Conservation (phyloP, 2,888 invertebrate species). For the Camponotus fellah region DNA sequence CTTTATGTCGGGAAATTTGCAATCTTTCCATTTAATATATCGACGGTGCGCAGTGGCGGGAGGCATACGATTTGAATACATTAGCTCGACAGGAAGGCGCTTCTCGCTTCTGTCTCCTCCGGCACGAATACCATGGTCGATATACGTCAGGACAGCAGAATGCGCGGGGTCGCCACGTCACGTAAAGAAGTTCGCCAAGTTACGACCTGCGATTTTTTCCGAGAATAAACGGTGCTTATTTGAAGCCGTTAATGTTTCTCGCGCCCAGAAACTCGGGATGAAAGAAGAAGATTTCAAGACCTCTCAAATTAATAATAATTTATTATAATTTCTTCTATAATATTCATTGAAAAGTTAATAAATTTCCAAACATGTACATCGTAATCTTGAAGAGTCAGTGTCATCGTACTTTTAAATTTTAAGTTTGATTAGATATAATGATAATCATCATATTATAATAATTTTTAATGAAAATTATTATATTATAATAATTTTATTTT, state of each 20-base stretch:
- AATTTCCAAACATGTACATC: background rate
- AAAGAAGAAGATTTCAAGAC: background rate
- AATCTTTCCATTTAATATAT: conserved; percentile 86
- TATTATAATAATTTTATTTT: background rate
- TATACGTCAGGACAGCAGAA: conserved; percentile 53
- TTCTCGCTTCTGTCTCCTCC: conserved; percentile 68
- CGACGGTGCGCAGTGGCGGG: conserved; percentile 78
- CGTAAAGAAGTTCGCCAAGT: conserved; percentile 32
- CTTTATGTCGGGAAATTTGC: conserved; percentile 86
- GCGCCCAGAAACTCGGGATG: background rate
- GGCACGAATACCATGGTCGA: conserved; percentile 76
- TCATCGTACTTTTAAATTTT: background rate
- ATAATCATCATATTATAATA: background rate
- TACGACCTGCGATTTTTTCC: conserved; percentile 28
- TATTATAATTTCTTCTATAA: background rate
- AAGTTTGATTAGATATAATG: conserved; percentile 1
- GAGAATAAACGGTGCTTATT: background rate
- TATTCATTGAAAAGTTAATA: background rate
- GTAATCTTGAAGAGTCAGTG: background rate
- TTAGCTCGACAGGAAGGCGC: conserved; percentile 75
- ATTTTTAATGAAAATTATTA: background rate
- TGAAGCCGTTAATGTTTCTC: background rate
- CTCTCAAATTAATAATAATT: conserved; percentile 5
- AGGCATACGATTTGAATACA: conserved; percentile 84
- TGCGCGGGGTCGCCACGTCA: conserved; percentile 30